These are phyloP conservation scores for Artemisiospiza belli DNA, from an alignment of 2,113 vertebrate species.

Conservation along the genomic window DNA sequence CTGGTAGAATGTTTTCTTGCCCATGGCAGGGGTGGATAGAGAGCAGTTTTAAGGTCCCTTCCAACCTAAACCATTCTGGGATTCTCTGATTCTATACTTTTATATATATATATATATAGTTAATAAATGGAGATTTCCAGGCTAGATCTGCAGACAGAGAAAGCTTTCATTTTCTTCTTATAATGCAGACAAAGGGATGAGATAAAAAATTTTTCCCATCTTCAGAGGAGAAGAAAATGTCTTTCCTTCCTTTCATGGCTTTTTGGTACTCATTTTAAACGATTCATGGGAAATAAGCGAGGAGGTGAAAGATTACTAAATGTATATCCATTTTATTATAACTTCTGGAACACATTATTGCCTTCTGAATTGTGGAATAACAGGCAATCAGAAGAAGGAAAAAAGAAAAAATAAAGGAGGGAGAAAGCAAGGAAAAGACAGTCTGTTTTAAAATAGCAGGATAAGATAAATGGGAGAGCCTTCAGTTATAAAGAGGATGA, in stretches of 20 bases:
- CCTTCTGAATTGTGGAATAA: neutral
- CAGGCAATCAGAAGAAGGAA: neutral
- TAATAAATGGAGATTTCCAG: neutral
- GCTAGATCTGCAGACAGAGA: neutral
- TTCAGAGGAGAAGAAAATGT: neutral
- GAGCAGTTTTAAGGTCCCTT: neutral
- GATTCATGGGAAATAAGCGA: neutral
- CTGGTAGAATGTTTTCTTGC: neutral
- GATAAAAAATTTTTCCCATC: neutral
- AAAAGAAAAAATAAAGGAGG: accelerated
- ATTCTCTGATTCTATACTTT: neutral
- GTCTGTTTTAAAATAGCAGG: neutral
- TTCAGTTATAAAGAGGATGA: neutral
- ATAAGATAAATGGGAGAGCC: neutral
- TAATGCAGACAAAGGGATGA: neutral
- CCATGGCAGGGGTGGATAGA: neutral
- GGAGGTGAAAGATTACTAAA: neutral
- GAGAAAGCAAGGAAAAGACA: neutral
- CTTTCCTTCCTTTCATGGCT: neutral
- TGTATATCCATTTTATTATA: neutral
- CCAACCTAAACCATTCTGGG: neutral
- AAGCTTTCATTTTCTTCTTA: neutral
- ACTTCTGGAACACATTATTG: neutral
- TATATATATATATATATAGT: too few species aligned
- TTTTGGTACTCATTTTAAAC: neutral